Conservation (phyloP, 2,113 vertebrate species). For the Carlito syrichta region DNA sequence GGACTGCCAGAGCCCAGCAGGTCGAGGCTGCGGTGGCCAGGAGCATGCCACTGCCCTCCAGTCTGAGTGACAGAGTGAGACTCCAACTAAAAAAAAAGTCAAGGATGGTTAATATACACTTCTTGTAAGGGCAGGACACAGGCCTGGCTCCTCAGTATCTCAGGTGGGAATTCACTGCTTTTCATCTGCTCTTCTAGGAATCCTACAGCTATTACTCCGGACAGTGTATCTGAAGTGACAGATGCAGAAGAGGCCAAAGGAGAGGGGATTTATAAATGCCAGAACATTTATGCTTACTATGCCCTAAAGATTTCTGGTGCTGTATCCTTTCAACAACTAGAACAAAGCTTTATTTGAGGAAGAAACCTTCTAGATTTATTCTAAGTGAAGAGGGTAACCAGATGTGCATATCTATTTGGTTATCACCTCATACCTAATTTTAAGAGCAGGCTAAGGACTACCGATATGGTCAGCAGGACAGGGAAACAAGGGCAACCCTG, state of each 20-base stretch:
- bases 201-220: neutral
- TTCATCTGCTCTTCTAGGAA: neutral
- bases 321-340: neutral
- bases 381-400: neutral
- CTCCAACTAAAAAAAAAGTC: too few species aligned
- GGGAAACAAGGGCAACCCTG: neutral
- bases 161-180: neutral
- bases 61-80: too few species aligned
- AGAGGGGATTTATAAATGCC: neutral
- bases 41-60: too few species aligned
- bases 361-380: neutral
- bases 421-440: neutral
- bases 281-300: neutral
- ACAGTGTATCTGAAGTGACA: neutral
- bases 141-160: neutral
- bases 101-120: neutral
- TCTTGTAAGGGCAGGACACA: neutral
- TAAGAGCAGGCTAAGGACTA: neutral
- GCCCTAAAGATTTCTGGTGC: neutral
- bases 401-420: neutral
- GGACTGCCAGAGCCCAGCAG: too few species aligned
- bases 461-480: fast-evolving
- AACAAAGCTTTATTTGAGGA: neutral
- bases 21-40: too few species aligned
- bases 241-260: neutral